These are phyloP conservation scores for Plagiodera versicolora DNA, from an alignment of 2,888 invertebrate species.

Conservation along the genomic window DNA sequence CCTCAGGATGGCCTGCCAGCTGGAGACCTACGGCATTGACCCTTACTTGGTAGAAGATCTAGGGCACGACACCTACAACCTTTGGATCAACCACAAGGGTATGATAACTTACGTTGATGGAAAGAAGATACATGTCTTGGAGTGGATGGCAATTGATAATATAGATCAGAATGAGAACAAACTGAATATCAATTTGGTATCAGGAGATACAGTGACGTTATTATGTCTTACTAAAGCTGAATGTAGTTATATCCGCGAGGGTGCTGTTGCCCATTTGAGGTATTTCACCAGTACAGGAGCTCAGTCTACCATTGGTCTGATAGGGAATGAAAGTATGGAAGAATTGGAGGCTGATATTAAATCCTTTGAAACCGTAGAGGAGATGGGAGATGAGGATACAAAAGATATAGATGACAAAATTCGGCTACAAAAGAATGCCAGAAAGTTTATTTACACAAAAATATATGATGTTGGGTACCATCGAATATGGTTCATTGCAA, in stretches of 20 bases:
- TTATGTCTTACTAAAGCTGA: slow-evolving; percentile 31
- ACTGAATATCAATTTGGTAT: slow-evolving; percentile 20
- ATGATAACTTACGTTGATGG: slow-evolving; percentile 24
- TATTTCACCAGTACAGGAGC: slow-evolving; percentile 29
- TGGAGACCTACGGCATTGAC: slow-evolving; percentile 36
- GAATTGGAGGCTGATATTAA: slow-evolving; percentile 2
- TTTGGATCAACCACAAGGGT: slow-evolving; percentile 36
- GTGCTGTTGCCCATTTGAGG: slow-evolving; percentile 28
- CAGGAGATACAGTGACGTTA: slow-evolving; percentile 21
- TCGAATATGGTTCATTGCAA: slow-evolving; percentile 1
- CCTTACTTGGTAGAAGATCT: slow-evolving; percentile 29
- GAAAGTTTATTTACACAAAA: not conserved
- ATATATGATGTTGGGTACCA: not conserved
- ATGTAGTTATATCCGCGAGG: slow-evolving; percentile 32
- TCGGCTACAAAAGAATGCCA: not conserved
- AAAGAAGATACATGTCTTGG: slow-evolving; percentile 18
- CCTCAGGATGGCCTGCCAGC: slow-evolving; percentile 34
- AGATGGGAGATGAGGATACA: not conserved
- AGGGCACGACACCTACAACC: slow-evolving; percentile 21
- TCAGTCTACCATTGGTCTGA: slow-evolving; percentile 21
- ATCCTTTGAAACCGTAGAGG: not conserved
- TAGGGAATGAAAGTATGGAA: slow-evolving; percentile 18
- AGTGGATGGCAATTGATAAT: slow-evolving; percentile 31
- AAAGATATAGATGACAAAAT: not conserved
- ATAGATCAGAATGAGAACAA: slow-evolving; percentile 27